These are phyloP conservation scores for Oceanodroma leucorhoa DNA, from an alignment of 2,797 vertebrate genomes.

Conservation along the genomic window DNA sequence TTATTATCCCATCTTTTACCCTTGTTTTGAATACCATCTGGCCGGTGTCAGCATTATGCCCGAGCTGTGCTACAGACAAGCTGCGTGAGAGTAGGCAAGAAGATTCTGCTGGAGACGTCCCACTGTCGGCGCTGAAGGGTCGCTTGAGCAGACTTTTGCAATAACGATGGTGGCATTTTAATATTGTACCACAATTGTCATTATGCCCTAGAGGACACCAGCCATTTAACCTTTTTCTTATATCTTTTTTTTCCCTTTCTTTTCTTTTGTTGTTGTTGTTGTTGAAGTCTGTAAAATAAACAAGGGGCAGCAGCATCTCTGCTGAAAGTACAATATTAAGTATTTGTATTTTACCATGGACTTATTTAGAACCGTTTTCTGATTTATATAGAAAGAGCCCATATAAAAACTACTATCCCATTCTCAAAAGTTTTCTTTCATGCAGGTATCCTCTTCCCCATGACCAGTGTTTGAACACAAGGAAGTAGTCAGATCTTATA, in stretches of 20 bases:
- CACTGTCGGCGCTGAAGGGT: constrained; percentile 44
- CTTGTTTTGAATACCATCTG: constrained; percentile 40
- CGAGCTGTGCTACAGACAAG: constrained; percentile 57
- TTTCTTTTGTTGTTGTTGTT: constrained; percentile 45
- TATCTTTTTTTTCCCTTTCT: constrained; percentile 40
- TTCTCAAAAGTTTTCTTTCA: constrained; percentile 64
- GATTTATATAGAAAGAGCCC: constrained; percentile 67
- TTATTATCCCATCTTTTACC: constrained; percentile 21
- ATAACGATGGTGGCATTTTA: constrained; percentile 64
- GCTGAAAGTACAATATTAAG: constrained; percentile 53
- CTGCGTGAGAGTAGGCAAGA: constrained; percentile 58
- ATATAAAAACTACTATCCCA: constrained; percentile 52
- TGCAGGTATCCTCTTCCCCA: constrained; percentile 54
- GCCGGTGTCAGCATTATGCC: constrained; percentile 43
- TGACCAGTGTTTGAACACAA: constrained; percentile 50
- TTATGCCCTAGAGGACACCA: constrained; percentile 65
- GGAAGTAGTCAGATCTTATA: constrained; percentile 46
- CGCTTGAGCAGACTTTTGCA: constrained; percentile 68
- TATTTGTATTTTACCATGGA: constrained; percentile 64
- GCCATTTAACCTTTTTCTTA: constrained; percentile 69
- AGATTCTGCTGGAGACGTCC: constrained; percentile 62
- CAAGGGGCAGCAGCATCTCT: constrained; percentile 63
- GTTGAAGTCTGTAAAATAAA: constrained; percentile 71
- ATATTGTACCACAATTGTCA: constrained; percentile 50
- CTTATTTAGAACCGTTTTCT: constrained; percentile 56